A percentile compares a stretch with the other conserved stretches of the same genome.
These are phyloP conservation scores for Microctonus aethiopoides DNA, from an alignment of 2,888 invertebrate genomes.

Conservation along the genomic window DNA sequence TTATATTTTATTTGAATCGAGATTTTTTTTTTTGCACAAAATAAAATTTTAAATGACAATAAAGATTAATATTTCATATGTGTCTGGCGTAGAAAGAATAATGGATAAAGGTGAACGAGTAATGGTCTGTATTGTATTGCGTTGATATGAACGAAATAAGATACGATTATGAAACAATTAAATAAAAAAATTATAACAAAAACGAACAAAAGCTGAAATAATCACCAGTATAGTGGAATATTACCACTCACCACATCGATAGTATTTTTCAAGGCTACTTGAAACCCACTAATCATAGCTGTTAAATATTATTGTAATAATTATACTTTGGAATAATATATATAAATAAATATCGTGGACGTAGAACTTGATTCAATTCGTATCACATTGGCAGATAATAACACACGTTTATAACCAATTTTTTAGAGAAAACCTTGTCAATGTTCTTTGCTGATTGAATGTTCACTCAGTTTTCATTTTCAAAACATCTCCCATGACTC, in stretches of 20 bases:
- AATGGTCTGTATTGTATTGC: not conserved
- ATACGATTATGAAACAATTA: not conserved
- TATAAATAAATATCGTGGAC: not conserved
- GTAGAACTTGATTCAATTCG: not conserved
- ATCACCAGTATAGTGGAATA: slow-evolving; percentile 2
- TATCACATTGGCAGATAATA: not conserved
- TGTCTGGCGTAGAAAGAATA: not conserved
- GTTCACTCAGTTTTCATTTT: not conserved
- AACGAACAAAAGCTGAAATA: not conserved
- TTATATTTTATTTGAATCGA: not conserved
- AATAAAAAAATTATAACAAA: not conserved
- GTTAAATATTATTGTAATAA: not conserved
- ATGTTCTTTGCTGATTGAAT: not conserved
- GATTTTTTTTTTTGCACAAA: not conserved
- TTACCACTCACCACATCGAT: slow-evolving; percentile 64
- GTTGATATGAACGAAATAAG: not conserved
- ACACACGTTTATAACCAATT: not conserved
- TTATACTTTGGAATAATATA: not conserved
- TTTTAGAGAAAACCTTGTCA: not conserved
- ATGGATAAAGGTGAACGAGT: not conserved
- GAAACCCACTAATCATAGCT: slow-evolving; percentile 65
- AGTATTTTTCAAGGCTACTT: slow-evolving; percentile 63
- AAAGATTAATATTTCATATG: not conserved
- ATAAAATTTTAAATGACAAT: not conserved
- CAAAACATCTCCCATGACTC: not conserved